These are phyloP conservation scores for Lasioglossum vierecki DNA, from an alignment of 2,888 invertebrate species.

Conservation along the genomic window DNA sequence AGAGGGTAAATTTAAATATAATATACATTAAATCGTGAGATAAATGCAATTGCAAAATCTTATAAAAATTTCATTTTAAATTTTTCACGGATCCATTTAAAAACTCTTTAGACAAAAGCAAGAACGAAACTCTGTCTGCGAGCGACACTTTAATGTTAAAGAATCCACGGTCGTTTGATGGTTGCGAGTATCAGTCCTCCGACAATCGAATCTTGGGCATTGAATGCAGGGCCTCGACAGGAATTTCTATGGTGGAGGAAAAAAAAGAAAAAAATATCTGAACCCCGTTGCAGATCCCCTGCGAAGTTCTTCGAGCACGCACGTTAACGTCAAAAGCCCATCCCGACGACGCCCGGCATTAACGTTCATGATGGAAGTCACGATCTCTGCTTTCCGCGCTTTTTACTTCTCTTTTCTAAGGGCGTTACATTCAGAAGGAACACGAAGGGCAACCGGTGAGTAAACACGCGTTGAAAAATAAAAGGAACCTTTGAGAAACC, in stretches of 20 bases:
- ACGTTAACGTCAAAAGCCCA: conserved; percentile 59
- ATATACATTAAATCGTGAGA: too few relatives aligned
- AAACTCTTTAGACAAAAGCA: not conserved
- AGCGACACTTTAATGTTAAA: not conserved
- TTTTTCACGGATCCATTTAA: not conserved
- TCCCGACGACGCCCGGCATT: conserved; percentile 47
- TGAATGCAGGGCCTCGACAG: conserved; percentile 23
- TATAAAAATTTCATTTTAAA: too few relatives aligned
- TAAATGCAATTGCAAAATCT: too few relatives aligned
- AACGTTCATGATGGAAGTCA: conserved; percentile 52
- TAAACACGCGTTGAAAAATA: conserved; percentile 54
- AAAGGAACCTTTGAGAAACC: conserved; percentile 30
- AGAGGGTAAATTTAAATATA: too few relatives aligned
- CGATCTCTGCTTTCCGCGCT: conserved; percentile 52
- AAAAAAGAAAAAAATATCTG: not conserved
- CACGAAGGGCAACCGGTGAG: conserved; percentile 31
- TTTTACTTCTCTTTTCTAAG: conserved; percentile 55
- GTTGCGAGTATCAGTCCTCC: conserved; percentile 1
- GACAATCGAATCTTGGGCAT: conserved; percentile 38
- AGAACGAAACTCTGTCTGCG: not conserved
- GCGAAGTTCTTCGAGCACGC: conserved; percentile 52
- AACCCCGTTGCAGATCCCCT: conserved; percentile 45
- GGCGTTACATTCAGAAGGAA: conserved; percentile 36
- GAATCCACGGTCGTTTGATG: conserved; percentile 9
- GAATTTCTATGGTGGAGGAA: conserved; percentile 43